These are phyloP conservation scores for Drosophila ohnishii DNA, from an alignment of 1,140 invertebrate species.

Conservation along the genomic window DNA sequence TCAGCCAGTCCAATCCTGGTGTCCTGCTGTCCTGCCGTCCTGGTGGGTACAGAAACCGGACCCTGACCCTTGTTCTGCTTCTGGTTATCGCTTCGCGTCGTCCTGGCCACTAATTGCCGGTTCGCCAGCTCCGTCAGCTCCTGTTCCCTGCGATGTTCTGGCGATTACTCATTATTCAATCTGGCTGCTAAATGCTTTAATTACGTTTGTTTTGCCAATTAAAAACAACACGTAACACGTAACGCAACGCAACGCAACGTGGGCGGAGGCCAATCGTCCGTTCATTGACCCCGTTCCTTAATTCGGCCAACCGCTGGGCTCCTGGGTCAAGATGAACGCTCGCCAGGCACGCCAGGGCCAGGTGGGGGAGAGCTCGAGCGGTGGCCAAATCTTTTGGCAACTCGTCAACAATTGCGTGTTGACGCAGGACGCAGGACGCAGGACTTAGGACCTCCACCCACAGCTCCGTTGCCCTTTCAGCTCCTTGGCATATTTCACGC, in stretches of 20 bases:
- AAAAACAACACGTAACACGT: conserved; percentile 59
- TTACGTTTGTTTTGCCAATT: conserved; percentile 75
- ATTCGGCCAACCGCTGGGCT: conserved; percentile 2
- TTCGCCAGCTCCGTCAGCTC: conserved; percentile 8
- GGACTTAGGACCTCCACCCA: conserved; percentile 1
- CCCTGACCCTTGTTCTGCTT: conserved; percentile 4
- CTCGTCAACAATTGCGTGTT: conserved; percentile 58
- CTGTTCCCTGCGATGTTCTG: background rate
- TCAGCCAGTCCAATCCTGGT: background rate
- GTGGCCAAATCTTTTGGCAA: conserved; percentile 54
- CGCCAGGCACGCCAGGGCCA: conserved; percentile 71
- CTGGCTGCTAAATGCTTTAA: conserved; percentile 72
- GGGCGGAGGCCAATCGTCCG: conserved; percentile 42
- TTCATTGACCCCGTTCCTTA: conserved; percentile 54
- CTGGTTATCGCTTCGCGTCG: conserved; percentile 23
- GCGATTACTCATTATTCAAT: conserved; percentile 75
- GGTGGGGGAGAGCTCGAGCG: conserved; percentile 33
- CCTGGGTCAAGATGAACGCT: conserved; percentile 47
- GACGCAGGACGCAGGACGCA: conserved; percentile 32
- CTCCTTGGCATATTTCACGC: conserved; percentile 41
- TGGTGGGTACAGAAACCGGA: conserved; percentile 3
- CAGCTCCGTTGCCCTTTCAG: background rate
- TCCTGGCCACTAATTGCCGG: conserved; percentile 46
- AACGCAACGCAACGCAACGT: conserved; percentile 9
- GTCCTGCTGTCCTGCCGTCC: background rate